Evolutionary conservation across 64 coral and sea anemone species (phyloP).

Genomic region (Actinia equina): DNA sequence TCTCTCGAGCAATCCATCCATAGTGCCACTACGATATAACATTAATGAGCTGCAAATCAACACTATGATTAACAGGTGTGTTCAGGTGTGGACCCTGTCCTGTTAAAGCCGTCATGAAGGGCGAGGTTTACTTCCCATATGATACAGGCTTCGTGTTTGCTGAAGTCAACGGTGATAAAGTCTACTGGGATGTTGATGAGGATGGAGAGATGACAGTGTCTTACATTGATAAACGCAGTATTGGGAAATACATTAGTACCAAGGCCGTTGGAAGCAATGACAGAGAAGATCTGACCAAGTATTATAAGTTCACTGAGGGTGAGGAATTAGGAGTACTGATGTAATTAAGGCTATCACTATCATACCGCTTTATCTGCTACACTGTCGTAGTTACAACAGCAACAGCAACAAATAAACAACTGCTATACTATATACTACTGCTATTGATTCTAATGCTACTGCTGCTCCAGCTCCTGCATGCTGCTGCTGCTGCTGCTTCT

Average conservation of each 20-base stretch:
- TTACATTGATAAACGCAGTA: background rate
- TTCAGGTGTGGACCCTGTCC: conserved; percentile 70
- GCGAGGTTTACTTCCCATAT: conserved; percentile 50
- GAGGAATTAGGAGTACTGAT: background rate
- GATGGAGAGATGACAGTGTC: conserved; percentile 31
- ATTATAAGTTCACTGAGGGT: conserved; percentile 68
- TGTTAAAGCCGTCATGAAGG: background rate
- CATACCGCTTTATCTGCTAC: too few species aligned
- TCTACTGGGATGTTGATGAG: conserved; percentile 52
- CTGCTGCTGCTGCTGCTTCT: too few species aligned
- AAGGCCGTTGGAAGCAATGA: conserved; percentile 33
- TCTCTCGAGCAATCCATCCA: too few species aligned
- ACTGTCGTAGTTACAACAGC: too few species aligned
- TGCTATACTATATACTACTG: too few species aligned
- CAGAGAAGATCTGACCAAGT: conserved; percentile 24
- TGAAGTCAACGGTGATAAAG: conserved; percentile 60
- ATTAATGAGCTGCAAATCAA: too few species aligned
- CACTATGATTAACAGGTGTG: conserved; percentile 24
- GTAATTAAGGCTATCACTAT: too few species aligned
- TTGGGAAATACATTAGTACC: conserved; percentile 51
- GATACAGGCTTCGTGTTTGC: conserved; percentile 68
- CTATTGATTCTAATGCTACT: too few species aligned
- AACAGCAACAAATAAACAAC: too few species aligned
- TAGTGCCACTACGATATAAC: too few species aligned
- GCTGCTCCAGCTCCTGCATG: too few species aligned